These are phyloP conservation scores for Microctenopoma stevenorrisi DNA, from an alignment of 2,797 vertebrate species.

Conservation along the genomic window DNA sequence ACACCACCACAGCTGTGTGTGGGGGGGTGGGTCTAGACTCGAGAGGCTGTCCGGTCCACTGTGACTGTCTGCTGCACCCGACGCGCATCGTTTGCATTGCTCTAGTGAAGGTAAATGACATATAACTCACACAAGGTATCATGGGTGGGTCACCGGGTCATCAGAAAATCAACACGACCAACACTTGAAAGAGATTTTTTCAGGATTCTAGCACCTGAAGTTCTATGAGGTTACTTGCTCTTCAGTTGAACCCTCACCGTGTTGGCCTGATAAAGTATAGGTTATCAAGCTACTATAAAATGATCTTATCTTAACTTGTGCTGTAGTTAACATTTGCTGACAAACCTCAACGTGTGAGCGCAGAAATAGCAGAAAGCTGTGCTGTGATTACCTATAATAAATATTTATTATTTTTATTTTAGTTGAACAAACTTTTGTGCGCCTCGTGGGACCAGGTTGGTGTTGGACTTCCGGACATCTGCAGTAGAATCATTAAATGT, in stretches of 20 bases:
- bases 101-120: background rate
- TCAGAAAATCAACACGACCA: background rate
- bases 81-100: background rate
- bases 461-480: background rate
- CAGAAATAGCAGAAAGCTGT: background rate
- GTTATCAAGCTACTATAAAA: no score
- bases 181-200: background rate
- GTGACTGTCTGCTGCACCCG: background rate
- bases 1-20: background rate
- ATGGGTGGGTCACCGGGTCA: background rate
- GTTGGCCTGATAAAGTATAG: no score
- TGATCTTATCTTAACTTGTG: no score
- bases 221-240: slow-evolving; percentile 19
- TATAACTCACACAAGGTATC: background rate
- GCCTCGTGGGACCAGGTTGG: background rate
- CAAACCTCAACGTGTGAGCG: background rate
- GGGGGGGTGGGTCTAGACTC: no score
- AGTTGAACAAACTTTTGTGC: background rate
- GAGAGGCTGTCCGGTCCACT: no score
- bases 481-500: background rate
- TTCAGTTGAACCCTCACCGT: background rate
- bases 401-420: background rate
- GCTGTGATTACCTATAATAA: background rate
- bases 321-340: background rate
- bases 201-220: slow-evolving; percentile 4